Conservation (phyloP, 2,888 invertebrate species). For the Smittia aterrima region DNA sequence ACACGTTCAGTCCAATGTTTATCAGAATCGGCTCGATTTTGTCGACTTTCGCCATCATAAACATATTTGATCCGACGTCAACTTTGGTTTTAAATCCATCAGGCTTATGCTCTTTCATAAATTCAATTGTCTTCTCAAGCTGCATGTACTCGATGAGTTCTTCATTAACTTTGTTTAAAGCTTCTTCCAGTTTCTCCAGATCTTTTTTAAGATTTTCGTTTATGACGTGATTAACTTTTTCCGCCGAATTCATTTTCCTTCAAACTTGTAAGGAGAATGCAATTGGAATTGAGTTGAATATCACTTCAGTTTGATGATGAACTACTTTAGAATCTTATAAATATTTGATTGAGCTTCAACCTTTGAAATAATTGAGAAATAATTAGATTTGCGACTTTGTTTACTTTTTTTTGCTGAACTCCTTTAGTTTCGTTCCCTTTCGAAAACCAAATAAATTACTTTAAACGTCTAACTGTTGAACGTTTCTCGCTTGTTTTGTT, state of each 20-base stretch:
- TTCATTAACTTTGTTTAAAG: slow-evolving; percentile 62
- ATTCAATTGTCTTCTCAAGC: slow-evolving; percentile 67
- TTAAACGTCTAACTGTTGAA: no score
- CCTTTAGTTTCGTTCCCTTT: no score
- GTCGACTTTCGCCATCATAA: slow-evolving; percentile 71
- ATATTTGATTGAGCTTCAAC: no score
- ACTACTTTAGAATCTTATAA: no score
- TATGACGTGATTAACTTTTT: slow-evolving; percentile 64
- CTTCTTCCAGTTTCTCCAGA: slow-evolving; percentile 60
- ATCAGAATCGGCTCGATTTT: slow-evolving; percentile 67
- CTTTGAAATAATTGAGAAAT: no score
- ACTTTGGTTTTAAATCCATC: slow-evolving; percentile 66
- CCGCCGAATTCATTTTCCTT: slow-evolving; percentile 9
- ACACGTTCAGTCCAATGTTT: slow-evolving; percentile 73
- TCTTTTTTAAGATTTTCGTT: slow-evolving; percentile 75
- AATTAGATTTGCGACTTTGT: no score
- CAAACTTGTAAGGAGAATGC: no score
- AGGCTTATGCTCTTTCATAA: slow-evolving; percentile 59
- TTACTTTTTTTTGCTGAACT: no score
- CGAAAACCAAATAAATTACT: no score
- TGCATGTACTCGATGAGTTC: slow-evolving; percentile 73
- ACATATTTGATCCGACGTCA: slow-evolving; percentile 82
- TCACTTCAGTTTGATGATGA: no score
- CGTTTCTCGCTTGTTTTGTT: no score
- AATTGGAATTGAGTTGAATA: no score